Evolutionary conservation across 1,140 invertebrate genomes (phyloP), one percentile per base, ranked within the genome.

Genomic region (Drosophila tsacasi): DNA sequence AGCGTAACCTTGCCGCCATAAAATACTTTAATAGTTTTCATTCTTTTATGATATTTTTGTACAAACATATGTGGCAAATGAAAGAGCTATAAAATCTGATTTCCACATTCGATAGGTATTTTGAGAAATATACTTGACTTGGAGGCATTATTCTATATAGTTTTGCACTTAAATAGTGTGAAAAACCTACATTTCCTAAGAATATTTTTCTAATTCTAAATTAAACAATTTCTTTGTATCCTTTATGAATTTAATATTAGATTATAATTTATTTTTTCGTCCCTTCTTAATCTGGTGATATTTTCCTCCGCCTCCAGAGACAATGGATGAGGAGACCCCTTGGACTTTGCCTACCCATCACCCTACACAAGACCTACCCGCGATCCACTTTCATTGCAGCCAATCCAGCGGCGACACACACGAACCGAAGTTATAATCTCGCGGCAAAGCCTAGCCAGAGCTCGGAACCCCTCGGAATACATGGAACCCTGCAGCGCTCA

Each of bases 281-380:
- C 0, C 32, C 10, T 35, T 12, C 5, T 35, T 9, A 35, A 52
- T 55, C 32, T 55, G 5, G 9, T 39, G 15, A 19, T 13, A 12
- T 37, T 23, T 37, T 21, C 1, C 2, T 23, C 13, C 6, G 52
- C 19, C 13, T 37, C 19, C 32, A 55, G 15, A 67, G 19, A 19
- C 25, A 50, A 40, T 30, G 44, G 21, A 19, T 46, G 30, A 47
- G 21, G 42, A 32, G 59, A 62, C 27, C 59, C 19, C 35, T 73
- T 52, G 71, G 68, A 73, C 69, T 72, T 72, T 73, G 67, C n/a
- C 46, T 71, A 27, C 30, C 25, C 46, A 59, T 52, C 66, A 71
- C 44, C 69, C 37, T 60, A 71, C 30, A 25, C 58, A 39, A 39
- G n/a, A 35, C 10, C 13, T n/a, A 21, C 13, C 52, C 19, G 21